These are phyloP conservation scores for Sitta carolinensis DNA, from an alignment of 2,797 vertebrate genomes.

Conservation along the genomic window DNA sequence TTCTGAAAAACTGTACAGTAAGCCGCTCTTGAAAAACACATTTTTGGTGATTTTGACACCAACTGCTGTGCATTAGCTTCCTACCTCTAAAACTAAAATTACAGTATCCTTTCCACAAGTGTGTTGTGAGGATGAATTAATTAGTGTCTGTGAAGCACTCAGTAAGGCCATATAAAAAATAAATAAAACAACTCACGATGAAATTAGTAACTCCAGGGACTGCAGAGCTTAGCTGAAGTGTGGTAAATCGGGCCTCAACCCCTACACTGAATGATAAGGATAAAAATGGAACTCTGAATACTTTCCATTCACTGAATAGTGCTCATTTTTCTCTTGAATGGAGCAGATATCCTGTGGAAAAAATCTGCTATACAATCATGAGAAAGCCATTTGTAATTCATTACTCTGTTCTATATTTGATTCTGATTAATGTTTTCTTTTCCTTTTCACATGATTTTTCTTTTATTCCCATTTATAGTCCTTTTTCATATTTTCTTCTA, in stretches of 20 bases:
- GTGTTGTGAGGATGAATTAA: slow-evolving; percentile 13
- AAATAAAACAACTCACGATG: not conserved
- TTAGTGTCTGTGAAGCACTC: not conserved
- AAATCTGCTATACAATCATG: slow-evolving; percentile 55
- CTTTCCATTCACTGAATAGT: slow-evolving; percentile 56
- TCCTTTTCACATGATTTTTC: slow-evolving; percentile 48
- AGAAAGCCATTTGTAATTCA: slow-evolving; percentile 67
- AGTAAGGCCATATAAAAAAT: not conserved
- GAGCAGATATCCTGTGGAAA: slow-evolving; percentile 62
- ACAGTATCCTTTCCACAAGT: not conserved
- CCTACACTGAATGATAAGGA: slow-evolving; percentile 40
- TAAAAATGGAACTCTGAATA: slow-evolving; percentile 65
- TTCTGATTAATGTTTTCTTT: slow-evolving; percentile 65
- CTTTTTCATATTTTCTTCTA: slow-evolving; percentile 47
- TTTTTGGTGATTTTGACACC: slow-evolving; percentile 2
- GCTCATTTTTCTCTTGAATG: slow-evolving; percentile 66
- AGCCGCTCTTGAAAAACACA: not conserved
- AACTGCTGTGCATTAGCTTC: not conserved
- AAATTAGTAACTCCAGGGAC: slow-evolving; percentile 32
- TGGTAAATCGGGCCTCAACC: slow-evolving; percentile 52
- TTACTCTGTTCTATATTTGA: slow-evolving; percentile 64
- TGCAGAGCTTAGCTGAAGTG: not conserved
- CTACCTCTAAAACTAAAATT: not conserved
- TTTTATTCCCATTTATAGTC: slow-evolving; percentile 62
- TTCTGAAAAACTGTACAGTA: not conserved